Evolutionary conservation across 2,113 vertebrate genomes (phyloP).

Genomic region (Gymnobelideus leadbeateri): DNA sequence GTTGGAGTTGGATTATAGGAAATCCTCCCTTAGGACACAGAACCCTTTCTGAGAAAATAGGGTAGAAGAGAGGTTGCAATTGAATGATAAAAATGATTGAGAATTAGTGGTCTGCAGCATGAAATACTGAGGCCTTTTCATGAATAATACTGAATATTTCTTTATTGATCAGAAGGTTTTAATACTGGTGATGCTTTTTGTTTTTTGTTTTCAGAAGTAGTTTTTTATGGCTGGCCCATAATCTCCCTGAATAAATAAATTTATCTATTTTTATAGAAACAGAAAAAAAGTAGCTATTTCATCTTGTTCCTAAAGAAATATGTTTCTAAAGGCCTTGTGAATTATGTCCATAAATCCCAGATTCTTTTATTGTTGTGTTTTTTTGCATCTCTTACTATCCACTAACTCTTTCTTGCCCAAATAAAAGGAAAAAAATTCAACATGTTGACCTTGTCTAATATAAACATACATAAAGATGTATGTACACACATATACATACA

Average conservation of each 20-base stretch:
- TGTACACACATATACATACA: no score
- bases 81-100: not conserved
- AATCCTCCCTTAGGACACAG: not conserved
- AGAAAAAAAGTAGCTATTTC: not conserved
- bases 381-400: not conserved
- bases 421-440: not conserved
- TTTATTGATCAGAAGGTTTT: not conserved
- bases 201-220: not conserved
- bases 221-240: not conserved
- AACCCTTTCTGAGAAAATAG: not conserved
- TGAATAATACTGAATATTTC: not conserved
- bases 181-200: not conserved
- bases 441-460: no score
- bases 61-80: not conserved
- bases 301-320: not conserved
- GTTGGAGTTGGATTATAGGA: not conserved
- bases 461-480: not conserved
- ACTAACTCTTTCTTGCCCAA: not conserved
- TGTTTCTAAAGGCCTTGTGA: constrained; percentile 38
- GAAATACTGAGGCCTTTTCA: not conserved
- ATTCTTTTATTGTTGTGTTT: not conserved
- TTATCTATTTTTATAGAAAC: constrained; percentile 6
- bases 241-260: not conserved
- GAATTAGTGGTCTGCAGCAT: not conserved
- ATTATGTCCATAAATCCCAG: not conserved